Evolutionary conservation across 2,797 vertebrate genomes (phyloP).

Genomic region (Coracias cyanogaster): DNA sequence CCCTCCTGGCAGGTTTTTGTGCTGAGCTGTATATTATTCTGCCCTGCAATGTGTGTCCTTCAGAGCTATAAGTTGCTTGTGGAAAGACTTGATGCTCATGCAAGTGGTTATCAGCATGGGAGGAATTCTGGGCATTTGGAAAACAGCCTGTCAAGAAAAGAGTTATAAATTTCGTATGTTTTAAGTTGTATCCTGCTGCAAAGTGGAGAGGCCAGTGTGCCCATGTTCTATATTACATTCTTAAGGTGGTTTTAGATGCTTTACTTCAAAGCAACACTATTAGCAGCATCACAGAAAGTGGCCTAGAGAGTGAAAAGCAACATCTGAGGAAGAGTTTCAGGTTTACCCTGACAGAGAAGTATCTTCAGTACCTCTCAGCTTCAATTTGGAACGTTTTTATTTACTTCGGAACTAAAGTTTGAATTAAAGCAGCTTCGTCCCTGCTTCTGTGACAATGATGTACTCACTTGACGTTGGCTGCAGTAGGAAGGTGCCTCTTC

Average conservation of each 20-base stretch:
- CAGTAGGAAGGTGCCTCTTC: neutral
- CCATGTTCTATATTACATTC: neutral
- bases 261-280: neutral
- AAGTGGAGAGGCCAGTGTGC: neutral
- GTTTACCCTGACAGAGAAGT: neutral
- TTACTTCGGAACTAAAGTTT: neutral
- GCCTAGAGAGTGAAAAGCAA: neutral
- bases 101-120: neutral
- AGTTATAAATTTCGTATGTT: neutral
- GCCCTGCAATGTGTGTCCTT: neutral
- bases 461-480: accelerated
- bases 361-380: neutral
- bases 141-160: neutral
- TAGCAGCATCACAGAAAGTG: neutral
- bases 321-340: neutral
- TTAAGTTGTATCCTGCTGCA: neutral
- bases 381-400: neutral
- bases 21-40: neutral
- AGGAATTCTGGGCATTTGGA: neutral
- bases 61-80: neutral
- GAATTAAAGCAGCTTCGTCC: neutral
- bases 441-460: neutral
- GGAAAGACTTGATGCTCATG: neutral
- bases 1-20: neutral
- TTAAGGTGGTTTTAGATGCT: neutral